Percentiles rank a stretch among this genome's conserved stretches.
Evolutionary conservation across 1,140 invertebrate species (phyloP).

Genomic region (Mesaphorura yosii): DNA sequence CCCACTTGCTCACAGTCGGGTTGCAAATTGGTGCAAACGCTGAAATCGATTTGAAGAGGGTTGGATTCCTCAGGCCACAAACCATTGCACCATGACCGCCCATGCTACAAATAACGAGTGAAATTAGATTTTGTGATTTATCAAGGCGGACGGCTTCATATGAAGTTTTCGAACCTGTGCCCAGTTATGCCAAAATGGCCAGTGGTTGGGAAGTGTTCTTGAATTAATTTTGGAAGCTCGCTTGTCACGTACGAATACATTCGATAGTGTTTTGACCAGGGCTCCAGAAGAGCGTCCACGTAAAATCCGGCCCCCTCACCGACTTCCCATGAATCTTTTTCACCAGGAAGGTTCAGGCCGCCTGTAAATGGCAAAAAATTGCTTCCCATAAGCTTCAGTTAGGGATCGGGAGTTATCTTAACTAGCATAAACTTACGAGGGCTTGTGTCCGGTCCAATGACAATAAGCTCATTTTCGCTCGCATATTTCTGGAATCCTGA

Average conservation of each 20-base stretch:
- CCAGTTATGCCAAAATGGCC: slow-evolving; percentile 35
- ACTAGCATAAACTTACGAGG: slow-evolving; percentile 21
- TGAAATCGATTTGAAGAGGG: slow-evolving; percentile 76
- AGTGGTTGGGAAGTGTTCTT: slow-evolving; percentile 37
- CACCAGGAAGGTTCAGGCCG: slow-evolving; percentile 73
- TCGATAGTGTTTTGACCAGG: slow-evolving; percentile 86
- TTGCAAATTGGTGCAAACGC: slow-evolving; percentile 96
- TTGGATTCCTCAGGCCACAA: slow-evolving; percentile 82
- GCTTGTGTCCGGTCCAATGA: slow-evolving; percentile 46
- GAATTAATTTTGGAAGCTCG: slow-evolving; percentile 71
- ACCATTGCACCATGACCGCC: slow-evolving; percentile 93
- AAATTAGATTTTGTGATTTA: slow-evolving; percentile 11
- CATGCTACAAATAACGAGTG: slow-evolving; percentile 74
- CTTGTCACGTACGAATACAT: slow-evolving; percentile 95
- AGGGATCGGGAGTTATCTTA: background rate
- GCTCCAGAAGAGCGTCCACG: slow-evolving; percentile 76
- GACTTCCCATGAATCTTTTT: slow-evolving; percentile 85
- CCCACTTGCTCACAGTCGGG: slow-evolving; percentile 74
- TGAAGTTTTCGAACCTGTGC: slow-evolving; percentile 33
- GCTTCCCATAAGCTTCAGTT: background rate
- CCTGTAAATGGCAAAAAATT: slow-evolving; percentile 39
- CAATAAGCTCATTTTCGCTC: slow-evolving; percentile 63
- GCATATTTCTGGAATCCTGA: slow-evolving; percentile 82
- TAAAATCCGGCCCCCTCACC: slow-evolving; percentile 94
- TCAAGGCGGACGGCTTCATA: background rate